A percentile compares a stretch with the other conserved stretches of the same genome.
Evolutionary conservation across 1,140 invertebrate species (phyloP).

Genomic region (Drosophila micromelanica): DNA sequence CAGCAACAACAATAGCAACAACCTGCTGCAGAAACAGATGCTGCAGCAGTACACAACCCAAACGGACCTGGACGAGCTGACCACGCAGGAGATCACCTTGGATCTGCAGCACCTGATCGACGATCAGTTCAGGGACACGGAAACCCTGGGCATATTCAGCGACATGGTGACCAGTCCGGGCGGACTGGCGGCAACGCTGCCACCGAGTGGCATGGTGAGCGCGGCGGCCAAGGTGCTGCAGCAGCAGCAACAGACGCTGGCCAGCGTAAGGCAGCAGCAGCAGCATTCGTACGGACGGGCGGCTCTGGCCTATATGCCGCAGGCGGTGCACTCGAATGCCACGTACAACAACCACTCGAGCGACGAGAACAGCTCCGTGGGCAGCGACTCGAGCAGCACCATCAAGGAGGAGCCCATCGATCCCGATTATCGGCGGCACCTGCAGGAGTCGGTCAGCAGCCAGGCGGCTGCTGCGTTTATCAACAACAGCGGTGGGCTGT

Average conservation of each 20-base stretch:
- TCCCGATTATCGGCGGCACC: slow-evolving; percentile 88
- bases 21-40: slow-evolving; percentile 84
- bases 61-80: slow-evolving; percentile 93
- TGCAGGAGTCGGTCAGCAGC: slow-evolving; percentile 84
- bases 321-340: slow-evolving; percentile 93
- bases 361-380: slow-evolving; percentile 80
- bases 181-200: slow-evolving; percentile 85
- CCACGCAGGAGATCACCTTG: slow-evolving; percentile 94
- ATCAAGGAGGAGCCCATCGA: slow-evolving; percentile 89
- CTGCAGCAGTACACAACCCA: slow-evolving; percentile 88
- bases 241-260: slow-evolving; percentile 77
- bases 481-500: slow-evolving; percentile 84
- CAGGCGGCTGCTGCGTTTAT: slow-evolving; percentile 76
- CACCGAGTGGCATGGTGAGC: slow-evolving; percentile 77
- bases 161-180: slow-evolving; percentile 90
- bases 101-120: slow-evolving; percentile 95
- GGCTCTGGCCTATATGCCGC: slow-evolving; percentile 94
- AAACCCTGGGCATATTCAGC: slow-evolving; percentile 89
- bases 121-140: slow-evolving; percentile 93
- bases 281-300: slow-evolving; percentile 85
- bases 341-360: slow-evolving; percentile 87
- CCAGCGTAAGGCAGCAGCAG: slow-evolving; percentile 75
- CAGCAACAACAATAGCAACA: slow-evolving; percentile 84
- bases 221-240: slow-evolving; percentile 84
- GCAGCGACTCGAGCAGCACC: slow-evolving; percentile 79